A percentile compares a stretch with the other conserved stretches of the same genome.
phyloP scores from a whole-genome alignment of 2,888 invertebrate species.

The Plusia festucae region DNA sequence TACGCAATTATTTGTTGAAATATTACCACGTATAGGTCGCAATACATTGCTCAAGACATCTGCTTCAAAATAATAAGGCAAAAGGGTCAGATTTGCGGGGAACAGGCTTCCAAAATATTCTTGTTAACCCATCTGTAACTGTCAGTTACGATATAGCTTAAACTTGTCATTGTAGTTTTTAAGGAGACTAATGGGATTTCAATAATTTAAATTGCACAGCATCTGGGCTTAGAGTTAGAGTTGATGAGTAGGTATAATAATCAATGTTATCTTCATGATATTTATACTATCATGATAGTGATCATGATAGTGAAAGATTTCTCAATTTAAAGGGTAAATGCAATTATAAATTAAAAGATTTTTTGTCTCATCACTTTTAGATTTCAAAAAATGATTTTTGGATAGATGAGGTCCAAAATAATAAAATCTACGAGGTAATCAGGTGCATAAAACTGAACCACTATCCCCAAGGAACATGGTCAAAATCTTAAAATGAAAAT shows the following conservation, averaged over 20 bases:
- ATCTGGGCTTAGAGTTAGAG: neutral
- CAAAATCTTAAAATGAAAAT: too few species aligned
- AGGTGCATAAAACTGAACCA: too few species aligned
- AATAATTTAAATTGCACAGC: neutral
- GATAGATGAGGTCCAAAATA: too few species aligned
- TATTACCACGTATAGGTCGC: constrained; percentile 25
- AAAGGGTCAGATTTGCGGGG: constrained; percentile 2
- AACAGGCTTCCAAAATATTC: neutral
- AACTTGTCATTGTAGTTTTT: neutral
- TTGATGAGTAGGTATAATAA: neutral
- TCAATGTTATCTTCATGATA: too few species aligned
- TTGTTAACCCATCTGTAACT: neutral
- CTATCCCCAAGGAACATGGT: too few species aligned
- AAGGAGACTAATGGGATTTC: neutral
- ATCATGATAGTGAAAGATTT: too few species aligned
- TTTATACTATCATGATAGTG: too few species aligned
- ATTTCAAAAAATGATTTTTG: too few species aligned
- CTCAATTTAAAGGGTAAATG: too few species aligned
- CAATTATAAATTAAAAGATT: too few species aligned
- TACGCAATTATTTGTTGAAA: constrained; percentile 33
- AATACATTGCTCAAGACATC: constrained; percentile 5
- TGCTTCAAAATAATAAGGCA: constrained; percentile 13
- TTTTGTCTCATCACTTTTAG: too few species aligned
- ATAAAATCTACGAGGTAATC: too few species aligned
- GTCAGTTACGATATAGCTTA: neutral